Evolutionary conservation across 2,113 vertebrate genomes (phyloP), one percentile per base, ranked within the genome.

Genomic region (Taurulus bubalis): DNA sequence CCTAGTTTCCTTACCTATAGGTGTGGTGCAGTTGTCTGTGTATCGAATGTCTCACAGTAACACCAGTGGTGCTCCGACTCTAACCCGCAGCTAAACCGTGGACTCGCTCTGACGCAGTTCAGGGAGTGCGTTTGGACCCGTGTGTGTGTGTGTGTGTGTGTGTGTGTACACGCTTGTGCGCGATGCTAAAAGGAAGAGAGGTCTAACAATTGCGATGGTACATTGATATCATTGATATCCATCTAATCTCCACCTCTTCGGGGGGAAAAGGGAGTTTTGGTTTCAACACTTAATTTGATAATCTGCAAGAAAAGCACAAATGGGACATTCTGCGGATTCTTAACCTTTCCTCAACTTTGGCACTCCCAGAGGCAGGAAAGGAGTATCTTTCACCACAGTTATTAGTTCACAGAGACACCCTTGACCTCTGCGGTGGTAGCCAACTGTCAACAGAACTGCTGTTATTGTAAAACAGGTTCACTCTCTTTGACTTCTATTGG

Each of bases 251-350:
- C 63, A 2, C 83, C 69, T 90, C 86, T 83, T 88, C 68, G 2
- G 84, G 74, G 86, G 70, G 62, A 62, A 72, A 82, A 18, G 32
- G 68, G 80, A 80, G 86, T 83, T 91, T 90, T 89, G 83, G 90
- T 92, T 94, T 94, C 89, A 92, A 88, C 92, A 89, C 87, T 85
- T 92, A 93, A 94, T 95, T 94, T 93, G 91, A 91, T 95, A 91
- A 95, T 94, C 93, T 87, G 87, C 73, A 73, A 90, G 87, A 90
- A 93, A 90, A 90, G 87, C 88, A 93, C 90, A 93, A 94, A 92
- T 90, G 89, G 84, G 92, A 92, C 93, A 94, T 94, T 93, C 93
- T 94, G 89, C 82, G 30, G 89, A 95, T 95, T 91, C 92, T 94
- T 94, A 94, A 93, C 94, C 93, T 94, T 88, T 89, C 82, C 74